A percentile compares a stretch with the other conserved stretches of the same genome.
These are phyloP conservation scores for Coranthus polyacanthus DNA, from an alignment of 2,797 vertebrate species.

Conservation along the genomic window DNA sequence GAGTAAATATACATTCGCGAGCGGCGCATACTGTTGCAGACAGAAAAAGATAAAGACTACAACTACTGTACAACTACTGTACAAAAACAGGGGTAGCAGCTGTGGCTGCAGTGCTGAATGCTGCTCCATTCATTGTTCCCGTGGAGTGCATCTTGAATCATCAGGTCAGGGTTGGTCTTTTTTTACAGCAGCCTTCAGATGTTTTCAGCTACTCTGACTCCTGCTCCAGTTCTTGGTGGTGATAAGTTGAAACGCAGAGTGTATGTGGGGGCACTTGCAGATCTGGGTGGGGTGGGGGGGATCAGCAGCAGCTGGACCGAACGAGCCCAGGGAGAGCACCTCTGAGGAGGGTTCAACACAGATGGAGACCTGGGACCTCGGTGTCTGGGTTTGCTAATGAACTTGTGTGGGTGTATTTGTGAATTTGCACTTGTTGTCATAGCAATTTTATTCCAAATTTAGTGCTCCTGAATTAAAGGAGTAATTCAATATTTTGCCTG, in stretches of 20 bases:
- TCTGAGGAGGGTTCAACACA: slow-evolving; percentile 58
- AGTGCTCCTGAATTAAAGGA: too few relatives aligned
- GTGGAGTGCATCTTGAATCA: slow-evolving; percentile 39
- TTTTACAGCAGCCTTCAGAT: slow-evolving; percentile 45
- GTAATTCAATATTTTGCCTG: too few relatives aligned
- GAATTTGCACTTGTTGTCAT: too few relatives aligned
- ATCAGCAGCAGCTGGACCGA: slow-evolving; percentile 56
- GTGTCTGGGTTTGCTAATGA: slow-evolving; percentile 30
- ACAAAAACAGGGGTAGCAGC: slow-evolving; percentile 12
- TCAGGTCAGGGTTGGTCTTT: slow-evolving; percentile 61
- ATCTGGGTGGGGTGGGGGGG: slow-evolving; percentile 19
- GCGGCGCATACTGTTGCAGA: slow-evolving; percentile 19
- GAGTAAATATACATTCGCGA: slow-evolving; percentile 32
- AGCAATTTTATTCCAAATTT: too few relatives aligned
- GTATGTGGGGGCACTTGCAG: slow-evolving; percentile 22
- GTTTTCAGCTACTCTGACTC: slow-evolving; percentile 31
- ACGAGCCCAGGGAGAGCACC: slow-evolving; percentile 62
- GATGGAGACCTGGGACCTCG: slow-evolving; percentile 61
- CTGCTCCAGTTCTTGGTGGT: slow-evolving; percentile 28
- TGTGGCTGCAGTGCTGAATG: slow-evolving; percentile 28
- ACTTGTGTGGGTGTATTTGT: background rate
- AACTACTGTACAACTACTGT: slow-evolving; percentile 25
- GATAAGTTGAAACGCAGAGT: slow-evolving; percentile 26
- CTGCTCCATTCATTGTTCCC: slow-evolving; percentile 47
- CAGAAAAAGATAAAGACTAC: slow-evolving; percentile 34